phyloP scores from a whole-genome alignment of 2,888 invertebrate species.

The Patella depressa region DNA sequence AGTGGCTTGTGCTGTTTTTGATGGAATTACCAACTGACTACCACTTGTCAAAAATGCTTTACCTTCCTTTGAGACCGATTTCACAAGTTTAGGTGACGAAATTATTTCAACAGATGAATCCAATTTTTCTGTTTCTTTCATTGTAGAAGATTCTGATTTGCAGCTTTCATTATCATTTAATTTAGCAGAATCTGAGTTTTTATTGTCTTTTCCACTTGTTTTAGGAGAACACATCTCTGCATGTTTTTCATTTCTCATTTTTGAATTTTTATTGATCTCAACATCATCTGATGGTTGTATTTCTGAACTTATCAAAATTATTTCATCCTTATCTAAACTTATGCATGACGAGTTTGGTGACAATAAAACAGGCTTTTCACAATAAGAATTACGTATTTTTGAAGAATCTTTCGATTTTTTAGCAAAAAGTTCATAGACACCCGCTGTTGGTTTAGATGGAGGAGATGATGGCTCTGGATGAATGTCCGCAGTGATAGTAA shows the following conservation, averaged over 20 bases:
- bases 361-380: background rate
- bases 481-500: constrained; percentile 37
- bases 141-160: too few species aligned
- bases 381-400: background rate
- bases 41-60: background rate
- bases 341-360: constrained; percentile 18
- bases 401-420: constrained; percentile 16
- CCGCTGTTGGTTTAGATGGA: constrained; percentile 12
- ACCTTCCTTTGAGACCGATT: background rate
- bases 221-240: too few species aligned
- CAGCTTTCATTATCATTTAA: too few species aligned
- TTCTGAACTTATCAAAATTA: constrained; percentile 29
- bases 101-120: too few species aligned
- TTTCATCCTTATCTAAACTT: constrained; percentile 20
- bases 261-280: background rate
- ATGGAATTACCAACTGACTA: constrained; percentile 10
- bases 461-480: constrained; percentile 30
- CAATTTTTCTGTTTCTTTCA: background rate
- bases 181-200: background rate
- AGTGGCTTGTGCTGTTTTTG: constrained; percentile 43
- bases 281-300: background rate
- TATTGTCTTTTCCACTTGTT: too few species aligned
- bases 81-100: background rate
- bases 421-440: constrained; percentile 27
- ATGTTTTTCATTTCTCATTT: background rate